These are phyloP conservation scores for Heliconius erato DNA, from an alignment of 2,888 invertebrate genomes.

Conservation along the genomic window DNA sequence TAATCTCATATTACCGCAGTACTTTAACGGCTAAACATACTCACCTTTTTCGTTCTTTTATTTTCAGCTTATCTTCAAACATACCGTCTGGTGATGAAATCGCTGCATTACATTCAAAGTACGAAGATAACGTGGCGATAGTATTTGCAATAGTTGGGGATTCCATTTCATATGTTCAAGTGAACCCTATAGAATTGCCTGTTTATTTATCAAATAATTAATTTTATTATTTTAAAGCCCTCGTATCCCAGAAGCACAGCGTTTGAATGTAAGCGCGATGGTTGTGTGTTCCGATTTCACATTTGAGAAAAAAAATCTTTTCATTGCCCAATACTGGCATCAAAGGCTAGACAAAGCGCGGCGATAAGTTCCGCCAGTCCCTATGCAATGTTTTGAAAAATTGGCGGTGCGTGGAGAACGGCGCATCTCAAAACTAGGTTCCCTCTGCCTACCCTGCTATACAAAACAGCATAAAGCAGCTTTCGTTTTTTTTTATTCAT, in stretches of 20 bases:
- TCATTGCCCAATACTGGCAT: not conserved
- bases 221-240: constrained; percentile 9
- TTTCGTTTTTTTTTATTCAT: too few relatives aligned
- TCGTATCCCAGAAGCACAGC: not conserved
- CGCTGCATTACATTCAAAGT: constrained; percentile 63
- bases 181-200: constrained; percentile 73
- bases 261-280: too few relatives aligned
- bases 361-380: not conserved
- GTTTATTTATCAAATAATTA: constrained; percentile 59
- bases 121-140: constrained; percentile 68
- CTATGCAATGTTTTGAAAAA: too few relatives aligned
- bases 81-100: constrained; percentile 68
- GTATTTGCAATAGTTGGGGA: constrained; percentile 78
- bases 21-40: too few relatives aligned
- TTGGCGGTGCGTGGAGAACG: too few relatives aligned
- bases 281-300: not conserved
- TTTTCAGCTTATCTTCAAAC: constrained; percentile 69
- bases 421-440: not conserved
- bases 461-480: too few relatives aligned
- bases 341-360: not conserved
- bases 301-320: not conserved
- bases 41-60: not conserved
- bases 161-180: constrained; percentile 77
- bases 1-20: too few relatives aligned
- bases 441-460: not conserved